Base-by-base conservation (phyloP, 64 coral and sea anemone species). In the Pocillopora verrucosa region DNA sequence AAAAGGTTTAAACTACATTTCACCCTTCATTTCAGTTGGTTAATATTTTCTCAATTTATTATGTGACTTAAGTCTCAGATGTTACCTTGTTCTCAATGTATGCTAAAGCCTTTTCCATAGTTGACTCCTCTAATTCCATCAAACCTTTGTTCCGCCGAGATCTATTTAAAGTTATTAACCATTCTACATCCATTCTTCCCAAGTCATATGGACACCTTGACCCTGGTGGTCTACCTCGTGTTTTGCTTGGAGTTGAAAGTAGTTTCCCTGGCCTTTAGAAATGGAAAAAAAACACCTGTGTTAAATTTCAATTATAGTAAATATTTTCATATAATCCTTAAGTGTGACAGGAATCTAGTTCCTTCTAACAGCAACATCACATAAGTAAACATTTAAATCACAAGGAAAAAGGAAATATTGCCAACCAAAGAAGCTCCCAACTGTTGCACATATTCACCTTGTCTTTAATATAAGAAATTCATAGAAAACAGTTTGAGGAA, bases 21-120 rank as follows among this genome's bases (percentile, higher is more conserved):
- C 30, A 30, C 30, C 30, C 41, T 4, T 51, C 41, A 51, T 51
- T 51, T 51, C 41, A 51, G 41, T 51, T 51, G 3, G 7, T 51
- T 4, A 51, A 51, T 3, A 51, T 51, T 51, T 51, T 51, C 41
- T 51, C 41, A 51, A 51, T 51, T 51, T 51, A 51, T 7, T 51
- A 51, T 51, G 4, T 0, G 1, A 70, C 25, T 11, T 70, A 2
- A 1, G 22, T 25, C 22, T 12, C 14, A 19, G 16, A 67, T 37
- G 69, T 56, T 91, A 98, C 95, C 90, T 98, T 95, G 80, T 98
- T 92, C 73, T 98, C 96, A 80, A 98, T 77, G 76, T 95, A 95
- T 76, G 90, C 82, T 15, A 98, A 88, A 13, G 96, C 93, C 76
- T 98, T 95, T 73, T 98, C 96, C 58, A 98, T 72, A 13, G 59